phyloP scores from a whole-genome alignment of 2,113 vertebrate species.

The Aspiorhynchus laticeps region DNA sequence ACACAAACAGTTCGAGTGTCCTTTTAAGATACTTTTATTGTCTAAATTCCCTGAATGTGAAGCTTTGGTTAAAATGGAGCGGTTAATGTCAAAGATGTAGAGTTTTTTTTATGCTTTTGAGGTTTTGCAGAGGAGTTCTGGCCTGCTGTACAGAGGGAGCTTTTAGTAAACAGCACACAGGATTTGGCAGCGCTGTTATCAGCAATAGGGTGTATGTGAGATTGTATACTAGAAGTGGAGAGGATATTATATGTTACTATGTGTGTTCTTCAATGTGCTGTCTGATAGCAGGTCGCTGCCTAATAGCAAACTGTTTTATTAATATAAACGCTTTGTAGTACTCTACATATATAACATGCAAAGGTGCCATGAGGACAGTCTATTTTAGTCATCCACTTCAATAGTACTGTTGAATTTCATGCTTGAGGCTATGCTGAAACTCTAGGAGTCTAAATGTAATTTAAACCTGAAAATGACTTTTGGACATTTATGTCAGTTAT shows the following conservation, averaged over 20 bases:
- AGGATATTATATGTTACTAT: slow-evolving; percentile 25
- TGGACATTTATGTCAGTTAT: background rate
- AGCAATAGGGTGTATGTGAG: slow-evolving; percentile 29
- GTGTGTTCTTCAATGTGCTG: background rate
- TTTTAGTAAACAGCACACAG: slow-evolving; percentile 43
- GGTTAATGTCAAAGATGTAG: slow-evolving; percentile 43
- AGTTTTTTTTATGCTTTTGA: slow-evolving; percentile 28
- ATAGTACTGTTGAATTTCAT: background rate
- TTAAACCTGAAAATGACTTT: background rate
- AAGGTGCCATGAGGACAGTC: background rate
- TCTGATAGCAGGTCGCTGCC: slow-evolving; percentile 24
- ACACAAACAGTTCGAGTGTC: slow-evolving; percentile 75
- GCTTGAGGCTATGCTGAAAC: background rate
- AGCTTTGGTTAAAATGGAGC: slow-evolving; percentile 62
- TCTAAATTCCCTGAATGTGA: slow-evolving; percentile 75
- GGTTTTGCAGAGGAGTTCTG: slow-evolving; percentile 42
- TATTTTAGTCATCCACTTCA: background rate
- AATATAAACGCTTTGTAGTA: background rate
- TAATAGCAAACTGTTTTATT: background rate
- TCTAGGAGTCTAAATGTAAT: background rate
- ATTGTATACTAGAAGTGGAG: slow-evolving; percentile 45
- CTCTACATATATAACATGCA: background rate
- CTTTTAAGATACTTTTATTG: slow-evolving; percentile 80
- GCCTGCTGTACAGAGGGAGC: slow-evolving; percentile 18
- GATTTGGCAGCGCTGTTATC: slow-evolving; percentile 40